A percentile compares a stretch with the other conserved stretches of the same genome.
Evolutionary conservation across 2,113 vertebrate genomes (phyloP).

Genomic region (Heterotilapia buettikoferi): DNA sequence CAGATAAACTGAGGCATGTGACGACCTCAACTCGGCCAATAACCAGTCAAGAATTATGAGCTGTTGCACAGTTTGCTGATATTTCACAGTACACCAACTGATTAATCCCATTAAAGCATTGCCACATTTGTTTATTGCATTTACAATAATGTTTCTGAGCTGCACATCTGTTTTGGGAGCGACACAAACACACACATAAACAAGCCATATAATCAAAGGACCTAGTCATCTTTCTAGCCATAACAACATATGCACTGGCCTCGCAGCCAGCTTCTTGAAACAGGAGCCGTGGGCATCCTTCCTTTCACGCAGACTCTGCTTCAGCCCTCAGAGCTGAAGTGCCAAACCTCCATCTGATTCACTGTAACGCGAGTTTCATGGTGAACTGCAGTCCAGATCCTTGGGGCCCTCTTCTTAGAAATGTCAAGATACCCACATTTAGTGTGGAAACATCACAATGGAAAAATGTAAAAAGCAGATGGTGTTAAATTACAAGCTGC

Average conservation of each 20-base stretch:
- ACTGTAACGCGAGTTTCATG: conserved; percentile 10
- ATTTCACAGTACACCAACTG: background rate
- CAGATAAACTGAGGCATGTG: background rate
- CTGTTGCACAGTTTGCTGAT: background rate
- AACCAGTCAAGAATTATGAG: background rate
- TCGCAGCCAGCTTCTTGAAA: conserved; percentile 31
- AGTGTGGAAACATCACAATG: background rate
- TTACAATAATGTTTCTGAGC: background rate
- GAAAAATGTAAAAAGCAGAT: background rate
- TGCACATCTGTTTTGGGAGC: conserved; percentile 7
- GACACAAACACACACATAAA: background rate
- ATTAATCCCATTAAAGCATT: background rate
- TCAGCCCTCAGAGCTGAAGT: background rate
- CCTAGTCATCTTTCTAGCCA: conserved; percentile 25
- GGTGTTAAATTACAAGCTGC: background rate
- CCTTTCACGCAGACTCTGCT: background rate
- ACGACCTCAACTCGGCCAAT: background rate
- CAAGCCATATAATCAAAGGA: background rate
- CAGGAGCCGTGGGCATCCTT: conserved; percentile 14
- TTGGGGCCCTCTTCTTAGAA: background rate
- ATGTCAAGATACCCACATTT: conserved; percentile 2
- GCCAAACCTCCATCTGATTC: conserved; percentile 32
- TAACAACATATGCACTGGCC: conserved; percentile 51
- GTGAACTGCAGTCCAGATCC: background rate
- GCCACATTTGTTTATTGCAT: background rate